Evolutionary conservation across 1,140 invertebrate genomes (phyloP).

Genomic region (Drosophila lini): DNA sequence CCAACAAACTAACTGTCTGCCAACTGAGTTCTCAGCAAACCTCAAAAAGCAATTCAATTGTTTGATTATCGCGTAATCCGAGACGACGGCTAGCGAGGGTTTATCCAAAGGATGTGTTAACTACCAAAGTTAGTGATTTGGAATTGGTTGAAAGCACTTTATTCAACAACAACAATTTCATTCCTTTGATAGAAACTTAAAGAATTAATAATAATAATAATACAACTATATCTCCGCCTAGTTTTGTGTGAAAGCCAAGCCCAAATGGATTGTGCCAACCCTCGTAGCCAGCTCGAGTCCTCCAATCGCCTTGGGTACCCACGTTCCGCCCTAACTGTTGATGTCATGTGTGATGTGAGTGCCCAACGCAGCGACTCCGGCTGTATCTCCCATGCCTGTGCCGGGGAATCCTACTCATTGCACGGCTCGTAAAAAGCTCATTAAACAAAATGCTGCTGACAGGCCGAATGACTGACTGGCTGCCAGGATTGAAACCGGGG

Average conservation of each 20-base stretch:
- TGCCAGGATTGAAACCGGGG: conserved; percentile 25
- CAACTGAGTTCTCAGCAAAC: conserved; percentile 53
- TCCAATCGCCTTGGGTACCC: background rate
- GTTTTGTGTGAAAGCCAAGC: background rate
- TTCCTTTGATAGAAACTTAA: background rate
- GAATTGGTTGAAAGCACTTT: background rate
- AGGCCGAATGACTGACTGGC: conserved; percentile 29
- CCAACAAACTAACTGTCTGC: conserved; percentile 32
- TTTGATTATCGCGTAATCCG: conserved; percentile 56
- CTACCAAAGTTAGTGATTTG: background rate
- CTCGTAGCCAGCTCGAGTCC: conserved; percentile 2
- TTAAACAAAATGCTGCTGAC: conserved; percentile 68
- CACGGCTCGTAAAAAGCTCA: conserved; percentile 75
- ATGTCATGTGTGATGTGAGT: conserved; percentile 38
- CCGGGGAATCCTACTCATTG: conserved; percentile 31
- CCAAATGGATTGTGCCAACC: background rate
- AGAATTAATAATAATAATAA: background rate
- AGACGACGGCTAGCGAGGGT: conserved; percentile 11
- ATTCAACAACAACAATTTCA: background rate
- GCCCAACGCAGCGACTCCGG: conserved; percentile 10
- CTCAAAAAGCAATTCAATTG: conserved; percentile 71
- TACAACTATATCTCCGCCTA: background rate
- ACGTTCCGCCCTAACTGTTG: conserved; percentile 30
- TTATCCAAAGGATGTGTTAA: conserved; percentile 12
- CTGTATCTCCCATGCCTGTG: conserved; percentile 22